Evolutionary conservation across 2,797 vertebrate genomes (phyloP), one percentile per base, ranked within the genome.

Genomic region (Kryptolebias ocellatus): DNA sequence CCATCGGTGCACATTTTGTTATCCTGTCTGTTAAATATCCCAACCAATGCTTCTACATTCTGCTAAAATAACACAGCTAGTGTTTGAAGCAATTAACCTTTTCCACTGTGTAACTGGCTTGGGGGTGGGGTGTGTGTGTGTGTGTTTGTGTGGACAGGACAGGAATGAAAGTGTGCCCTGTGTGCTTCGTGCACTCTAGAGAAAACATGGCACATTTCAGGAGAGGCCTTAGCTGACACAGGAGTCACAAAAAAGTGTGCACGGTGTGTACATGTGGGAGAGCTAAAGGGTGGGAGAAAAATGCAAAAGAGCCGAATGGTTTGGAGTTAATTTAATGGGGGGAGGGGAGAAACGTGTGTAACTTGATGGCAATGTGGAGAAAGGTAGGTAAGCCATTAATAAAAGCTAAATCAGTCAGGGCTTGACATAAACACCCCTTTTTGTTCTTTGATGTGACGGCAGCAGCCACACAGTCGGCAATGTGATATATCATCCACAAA

Each of bases 401-500:
- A 92, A 93, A 92, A 88, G 86, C 44, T 72, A 87, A 90, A 93
- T 93, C 90, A 92, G 83, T 85, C 89, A 75, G 64, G 39, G 67
- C 75, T 84, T 82, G 92, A 91, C 87, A 94, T 93, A 93, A 94
- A 93, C 86, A 92, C 78, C 76, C 84, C 89, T 90, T 90, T 93
- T 90, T 93, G 91, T 93, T 91, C 92, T 93, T 89, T 88, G 88
- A 93, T 89, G 86, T 78, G 78, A 87, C 53, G 76, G 86, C 83
- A 72, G 83, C 78, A 79, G 84, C 84, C 78, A 69, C 81, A 61
- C 76, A 87, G 82, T 79, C 54, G 9, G 85, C 73, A 78, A 89
- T 20, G 58, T 81, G 83, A 88, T 90, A 88, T 69, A 87, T 80
- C 78, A 76, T 49, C 50, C 54, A 60, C 47, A 63, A 60, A 63